Evolutionary conservation across 2,113 vertebrate species (phyloP).

Genomic region (Parus major): DNA sequence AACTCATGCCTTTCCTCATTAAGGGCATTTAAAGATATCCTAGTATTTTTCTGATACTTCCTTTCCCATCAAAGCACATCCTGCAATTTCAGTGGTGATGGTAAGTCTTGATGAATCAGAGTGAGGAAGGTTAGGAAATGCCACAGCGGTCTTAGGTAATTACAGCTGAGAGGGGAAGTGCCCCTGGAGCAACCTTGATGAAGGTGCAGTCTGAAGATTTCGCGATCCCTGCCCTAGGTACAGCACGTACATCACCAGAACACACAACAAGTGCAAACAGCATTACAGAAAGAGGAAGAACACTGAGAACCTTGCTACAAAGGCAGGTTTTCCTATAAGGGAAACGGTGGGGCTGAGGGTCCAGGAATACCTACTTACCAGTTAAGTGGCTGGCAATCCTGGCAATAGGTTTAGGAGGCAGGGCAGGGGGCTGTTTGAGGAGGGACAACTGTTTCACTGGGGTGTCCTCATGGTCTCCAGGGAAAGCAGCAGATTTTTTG

Average conservation of each 20-base stretch:
- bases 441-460: slow-evolving; percentile 90
- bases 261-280: slow-evolving; percentile 7
- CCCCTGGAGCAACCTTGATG: not conserved
- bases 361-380: slow-evolving; percentile 81
- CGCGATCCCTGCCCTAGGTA: not conserved
- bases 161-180: not conserved
- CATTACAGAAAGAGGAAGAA: not conserved
- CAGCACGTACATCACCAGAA: not conserved
- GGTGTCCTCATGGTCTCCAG: slow-evolving; percentile 90
- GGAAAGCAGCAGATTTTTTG: slow-evolving; percentile 90
- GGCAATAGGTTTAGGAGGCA: slow-evolving; percentile 97
- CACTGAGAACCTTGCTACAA: not conserved
- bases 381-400: slow-evolving; percentile 93
- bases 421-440: slow-evolving; percentile 97
- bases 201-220: not conserved
- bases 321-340: slow-evolving; percentile 25
- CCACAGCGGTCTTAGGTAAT: not conserved
- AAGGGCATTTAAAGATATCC: not conserved
- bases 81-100: slow-evolving; percentile 8
- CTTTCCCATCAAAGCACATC: slow-evolving; percentile 14
- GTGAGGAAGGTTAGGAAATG: not conserved
- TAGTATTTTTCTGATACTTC: not conserved
- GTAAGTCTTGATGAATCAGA: not conserved
- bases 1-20: not conserved
- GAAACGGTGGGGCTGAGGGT: not conserved